Base-by-base conservation (phyloP, 1,140 invertebrate species). In the Drosophila tsacasi region DNA sequence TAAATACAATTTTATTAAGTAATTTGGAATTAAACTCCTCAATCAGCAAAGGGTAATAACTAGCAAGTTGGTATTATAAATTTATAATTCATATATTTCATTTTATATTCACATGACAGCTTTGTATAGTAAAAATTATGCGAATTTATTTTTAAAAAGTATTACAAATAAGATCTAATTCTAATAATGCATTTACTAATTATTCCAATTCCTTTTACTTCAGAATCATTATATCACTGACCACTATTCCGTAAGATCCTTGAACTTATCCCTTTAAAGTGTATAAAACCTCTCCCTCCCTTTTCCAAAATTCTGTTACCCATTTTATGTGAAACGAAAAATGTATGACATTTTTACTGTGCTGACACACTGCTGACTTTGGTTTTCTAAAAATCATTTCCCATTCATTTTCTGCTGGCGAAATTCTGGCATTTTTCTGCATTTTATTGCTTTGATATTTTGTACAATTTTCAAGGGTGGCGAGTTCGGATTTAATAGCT, bases 371-470 rank as follows among this genome's bases (percentile, higher is more conserved):
- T 30, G 75, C 72, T 39, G 71, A 47, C 47, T 62, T 60, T 46
- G 19, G 19, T 23, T 77, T 46, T 42, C 47, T 30, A 39, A 30
- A 62, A 76, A 57, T 54, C 40, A 63, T 55, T 57, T 60, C 15
- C 30, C n/a, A 30, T 57, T 25, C 46, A 37, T 68, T 57, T 74
- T 71, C 21, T 17, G 42, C 59, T 50, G 25, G 57, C 21, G 32
- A 68, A 65, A 63, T 42, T 60, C 12, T 35, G 30, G 52, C 30
- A 73, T 52, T 62, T 46, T 79, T 40, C 75, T 82, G 65, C 52
- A 76, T 66, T 79, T 83, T 80, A 87, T 86, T 32, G 67, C 64
- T 76, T 35, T 66, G 49, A 69, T 68, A 76, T 79, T 77, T 54
- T 19, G 5, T 39, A 47, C 12, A 49, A 49, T 49, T 82, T 74